Evolutionary conservation across 2,113 vertebrate species (phyloP), one percentile per base, ranked within the genome.

Genomic region (Nettapus auritus): DNA sequence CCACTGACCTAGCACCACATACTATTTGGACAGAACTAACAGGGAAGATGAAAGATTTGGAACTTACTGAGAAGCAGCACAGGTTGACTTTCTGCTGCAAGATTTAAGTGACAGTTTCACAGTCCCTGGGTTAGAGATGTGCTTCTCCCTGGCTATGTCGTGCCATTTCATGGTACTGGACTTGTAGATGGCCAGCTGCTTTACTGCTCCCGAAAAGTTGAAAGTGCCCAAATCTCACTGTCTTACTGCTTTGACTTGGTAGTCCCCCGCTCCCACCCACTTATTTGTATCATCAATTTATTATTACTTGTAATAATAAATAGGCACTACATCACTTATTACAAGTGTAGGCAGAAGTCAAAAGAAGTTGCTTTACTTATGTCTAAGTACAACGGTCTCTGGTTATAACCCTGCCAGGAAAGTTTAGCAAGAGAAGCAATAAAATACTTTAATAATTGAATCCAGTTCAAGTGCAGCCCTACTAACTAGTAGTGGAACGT

Each of bases 401-500:
- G 46, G 22, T 29, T 84, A 53, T 36, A 86, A 93, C 25, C 21
- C 44, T 48, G 42, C 79, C 53, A 90, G 60, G 70, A 92, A 78
- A 21, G 34, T 74, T 95, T 78, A 93, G 83, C 83, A 71, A 88
- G 48, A 82, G 74, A 86, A 90, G 73, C 73, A 95, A 77, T 57
- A 84, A 79, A 91, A 56, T 26, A 68, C n/a, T 85, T 86, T 79
- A 88, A 78, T 48, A 93, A 76, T 26, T 66, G 76, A 88, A 88
- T 83, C 38, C 7, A 59, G 14, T 91, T 81, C 60, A 67, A 16
- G 26, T 63, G 9, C 31, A 53, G 28, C n/a, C 52, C 48, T 82
- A 7, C 17, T 14, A 77, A 63, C 66, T 82, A 82, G 11, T 19
- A 81, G 64, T 6, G 17, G 11, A 69, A 34, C 46, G 71, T 5